A percentile compares a stretch with the other conserved stretches of the same genome.
Evolutionary conservation across 2,113 vertebrate genomes (phyloP).

Genomic region (Scalopus aquaticus): DNA sequence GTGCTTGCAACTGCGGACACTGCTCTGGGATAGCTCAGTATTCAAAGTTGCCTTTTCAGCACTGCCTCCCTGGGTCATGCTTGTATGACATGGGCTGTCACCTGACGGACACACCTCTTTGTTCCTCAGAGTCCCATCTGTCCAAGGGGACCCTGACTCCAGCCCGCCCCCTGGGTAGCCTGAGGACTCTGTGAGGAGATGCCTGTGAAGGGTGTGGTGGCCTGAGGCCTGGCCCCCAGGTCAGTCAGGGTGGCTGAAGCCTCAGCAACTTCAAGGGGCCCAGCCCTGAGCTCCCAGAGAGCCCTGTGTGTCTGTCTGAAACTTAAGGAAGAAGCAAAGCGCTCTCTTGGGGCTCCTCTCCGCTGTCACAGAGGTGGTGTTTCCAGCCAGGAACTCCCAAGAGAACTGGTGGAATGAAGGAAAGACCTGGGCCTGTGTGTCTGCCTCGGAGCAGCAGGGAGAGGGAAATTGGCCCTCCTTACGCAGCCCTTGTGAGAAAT

Average conservation of each 20-base stretch:
- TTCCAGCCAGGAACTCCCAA: not conserved
- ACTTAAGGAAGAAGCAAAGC: not conserved
- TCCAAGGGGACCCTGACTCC: no score
- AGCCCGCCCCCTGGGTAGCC: no score
- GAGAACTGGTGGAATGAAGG: not conserved
- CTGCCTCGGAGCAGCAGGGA: not conserved
- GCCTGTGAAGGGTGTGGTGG: no score
- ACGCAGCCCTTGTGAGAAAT: not conserved
- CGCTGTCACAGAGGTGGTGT: not conserved
- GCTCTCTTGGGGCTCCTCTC: no score
- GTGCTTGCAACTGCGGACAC: not conserved
- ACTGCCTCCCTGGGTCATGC: not conserved
- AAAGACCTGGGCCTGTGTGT: not conserved
- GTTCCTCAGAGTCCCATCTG: no score
- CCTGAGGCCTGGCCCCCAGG: no score
- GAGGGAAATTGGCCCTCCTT: not conserved
- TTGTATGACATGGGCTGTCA: not conserved
- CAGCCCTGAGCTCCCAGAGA: not conserved
- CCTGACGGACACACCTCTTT: not conserved
- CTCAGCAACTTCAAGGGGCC: not conserved
- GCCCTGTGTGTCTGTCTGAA: not conserved
- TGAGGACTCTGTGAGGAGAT: no score
- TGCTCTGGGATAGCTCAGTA: not conserved
- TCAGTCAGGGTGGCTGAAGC: no score
- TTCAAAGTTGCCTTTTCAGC: not conserved